Percentiles rank a stretch among this genome's conserved stretches.
Evolutionary conservation across 2,888 invertebrate species (phyloP).

Genomic region (Cactoblastis cactorum): DNA sequence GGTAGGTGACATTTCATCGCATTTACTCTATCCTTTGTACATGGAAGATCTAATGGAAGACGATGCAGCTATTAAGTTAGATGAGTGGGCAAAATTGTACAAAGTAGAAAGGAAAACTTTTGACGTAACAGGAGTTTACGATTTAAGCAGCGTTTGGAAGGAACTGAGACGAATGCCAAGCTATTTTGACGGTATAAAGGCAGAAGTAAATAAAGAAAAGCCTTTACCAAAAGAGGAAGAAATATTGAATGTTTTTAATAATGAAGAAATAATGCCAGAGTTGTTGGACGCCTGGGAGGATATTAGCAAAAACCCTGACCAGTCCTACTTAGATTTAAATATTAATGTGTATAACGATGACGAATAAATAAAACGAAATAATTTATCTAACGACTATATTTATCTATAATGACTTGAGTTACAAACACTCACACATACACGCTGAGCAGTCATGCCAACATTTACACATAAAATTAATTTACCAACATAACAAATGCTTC

Average conservation of each 20-base stretch:
- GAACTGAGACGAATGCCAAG: constrained; percentile 48
- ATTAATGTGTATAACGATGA: constrained; percentile 17
- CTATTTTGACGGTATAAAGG: constrained; percentile 14
- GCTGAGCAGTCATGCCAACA: constrained; percentile 39
- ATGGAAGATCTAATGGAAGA: constrained; percentile 51
- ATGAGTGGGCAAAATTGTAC: constrained; percentile 53
- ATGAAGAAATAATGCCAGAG: constrained; percentile 51
- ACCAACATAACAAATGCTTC: constrained; percentile 34
- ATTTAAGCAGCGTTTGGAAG: constrained; percentile 50
- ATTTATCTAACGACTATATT: constrained; percentile 63
- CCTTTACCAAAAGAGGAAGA: constrained; percentile 24
- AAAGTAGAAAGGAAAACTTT: constrained; percentile 36
- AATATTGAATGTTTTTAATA: constrained; percentile 47
- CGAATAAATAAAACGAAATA: constrained; percentile 42
- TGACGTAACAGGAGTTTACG: constrained; percentile 43
- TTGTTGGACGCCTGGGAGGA: constrained; percentile 55
- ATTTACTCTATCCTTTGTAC: constrained; percentile 50
- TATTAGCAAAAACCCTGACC: constrained; percentile 21
- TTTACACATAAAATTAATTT: constrained; percentile 47
- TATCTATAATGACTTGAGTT: constrained; percentile 59
- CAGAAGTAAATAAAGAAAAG: constrained; percentile 32
- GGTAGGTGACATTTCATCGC: constrained; percentile 61
- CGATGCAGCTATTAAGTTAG: constrained; percentile 43
- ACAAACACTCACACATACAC: constrained; percentile 36
- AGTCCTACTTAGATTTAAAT: constrained; percentile 18